phyloP scores from a whole-genome alignment of 2,888 invertebrate genomes.

The Cepaea hortensis region DNA sequence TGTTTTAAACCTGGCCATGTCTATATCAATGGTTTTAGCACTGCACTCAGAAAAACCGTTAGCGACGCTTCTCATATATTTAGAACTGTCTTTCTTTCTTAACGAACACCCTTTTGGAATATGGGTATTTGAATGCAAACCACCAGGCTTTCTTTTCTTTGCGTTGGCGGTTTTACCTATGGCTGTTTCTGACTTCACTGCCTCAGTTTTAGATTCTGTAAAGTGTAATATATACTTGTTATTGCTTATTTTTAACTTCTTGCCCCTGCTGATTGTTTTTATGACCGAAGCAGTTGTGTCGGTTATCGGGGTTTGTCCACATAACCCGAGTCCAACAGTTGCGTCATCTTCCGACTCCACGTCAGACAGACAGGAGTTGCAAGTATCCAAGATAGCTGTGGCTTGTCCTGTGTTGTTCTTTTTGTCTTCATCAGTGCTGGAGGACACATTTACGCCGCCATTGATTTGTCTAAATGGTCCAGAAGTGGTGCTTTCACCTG shows the following conservation, averaged over 20 bases:
- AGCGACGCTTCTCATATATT: too few species aligned
- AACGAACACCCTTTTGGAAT: too few species aligned
- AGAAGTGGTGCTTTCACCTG: not conserved
- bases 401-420: not conserved
- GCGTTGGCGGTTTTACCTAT: not conserved
- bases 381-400: not conserved
- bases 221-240: not conserved
- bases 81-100: too few species aligned
- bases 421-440: not conserved
- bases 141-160: not conserved
- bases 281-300: not conserved
- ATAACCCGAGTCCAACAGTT: too few species aligned
- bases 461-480: not conserved
- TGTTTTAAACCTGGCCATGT: too few species aligned
- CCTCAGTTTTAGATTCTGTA: not conserved
- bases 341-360: not conserved
- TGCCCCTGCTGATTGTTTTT: not conserved
- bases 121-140: too few species aligned
- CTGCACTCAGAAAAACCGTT: too few species aligned
- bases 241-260: not conserved
- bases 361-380: slow-evolving; percentile 10
- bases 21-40: too few species aligned
- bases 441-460: too few species aligned
- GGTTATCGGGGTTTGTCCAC: not conserved
- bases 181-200: not conserved